Evolutionary conservation across 2,797 vertebrate species (phyloP), one percentile per base, ranked within the genome.

Genomic region (Brotula barbata): DNA sequence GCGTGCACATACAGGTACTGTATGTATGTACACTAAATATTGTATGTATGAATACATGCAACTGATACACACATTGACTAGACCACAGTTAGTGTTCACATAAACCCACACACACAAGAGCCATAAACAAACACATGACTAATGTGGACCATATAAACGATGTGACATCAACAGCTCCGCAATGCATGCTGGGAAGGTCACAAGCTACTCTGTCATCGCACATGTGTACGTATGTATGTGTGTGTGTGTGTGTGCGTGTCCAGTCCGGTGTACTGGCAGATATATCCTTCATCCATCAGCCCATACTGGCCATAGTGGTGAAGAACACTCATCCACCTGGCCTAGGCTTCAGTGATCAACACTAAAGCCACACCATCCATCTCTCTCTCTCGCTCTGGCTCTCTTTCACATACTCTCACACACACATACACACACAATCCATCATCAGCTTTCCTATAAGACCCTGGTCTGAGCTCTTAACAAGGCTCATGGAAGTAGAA

Each of bases 71-170:
- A n/a, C n/a, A n/a, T n/a, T n/a, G n/a, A n/a, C 25, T 28, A 28
- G 4, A 28, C 25, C 25, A 28, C 25, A 4, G 25, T 28, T 28
- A 4, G 25, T 28, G 41, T 7, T 42, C 19, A 42, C 40, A 62
- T 14, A 22, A 17, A 34, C 25, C n/a, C n/a, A 36, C 25, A 49
- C 20, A 87, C 83, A 53, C 51, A 68, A 10, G 25, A 2, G 19
- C 67, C 13, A 60, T 78, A 83, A 74, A 83, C 89, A 92, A 92
- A 81, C 91, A 87, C 75, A 84, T 91, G 92, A 96, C 95, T 95
- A 94, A 96, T 96, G 92, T 87, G 89, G 86, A 83, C 88, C 91
- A 91, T 89, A 92, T 92, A 93, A 93, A 95, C 88, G 80, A 91
- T 80, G 84, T 53, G 58, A 90, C 91, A 91, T 75, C 90, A 89